Evolutionary conservation across 30 jellyfish, hydroid and myxozoan species (phyloP), one percentile per base, ranked within the genome.

Genomic region (Morbakka virulenta): DNA sequence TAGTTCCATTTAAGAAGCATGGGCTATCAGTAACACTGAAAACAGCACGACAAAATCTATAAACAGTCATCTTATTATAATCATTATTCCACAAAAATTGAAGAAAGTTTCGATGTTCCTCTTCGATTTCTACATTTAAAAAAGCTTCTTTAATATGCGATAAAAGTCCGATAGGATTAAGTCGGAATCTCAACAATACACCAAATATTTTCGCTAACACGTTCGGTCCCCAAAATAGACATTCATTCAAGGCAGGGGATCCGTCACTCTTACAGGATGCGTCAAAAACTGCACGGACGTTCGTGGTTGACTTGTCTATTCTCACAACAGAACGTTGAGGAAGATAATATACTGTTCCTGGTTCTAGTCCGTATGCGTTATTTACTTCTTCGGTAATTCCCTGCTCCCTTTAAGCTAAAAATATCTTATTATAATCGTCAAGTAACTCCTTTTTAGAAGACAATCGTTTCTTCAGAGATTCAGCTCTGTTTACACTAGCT

Each of bases 81-180:
- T 21, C 72, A n/a, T 67, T 71, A 67, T 24, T n/a, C 79, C 71
- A 67, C 12, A 67, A 34, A 31, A 67, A 67, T n/a, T 71, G 69
- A 12, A 67, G 17, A 14, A 24, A 67, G 29, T 67, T 34, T 23
- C n/a, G 14, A 29, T 67, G 79, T 12, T 67, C 79, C 9, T 14
- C 22, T n/a, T 67, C 29, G 13, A 23, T 23, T 32, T 30, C 79
- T 12, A 67, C 79, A 30, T 67, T 67, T 12, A 32, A 23, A 32
- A 67, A 67, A 24, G 79, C 71, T 67, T 67, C 21, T 67, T 67
- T 23, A n/a, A 67, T 67, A 29, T 67, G 72, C 13, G 79, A 69
- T 0, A 67, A 29, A n/a, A 67, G 13, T 12, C 9, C 77, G 33
- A 21, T 21, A 11, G 14, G n/a, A 29, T 67, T 23, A 23, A 67